Evolutionary conservation across 2,797 vertebrate species (phyloP), one percentile per base, ranked within the genome.

Genomic region (Platyrinchus mystaceus): DNA sequence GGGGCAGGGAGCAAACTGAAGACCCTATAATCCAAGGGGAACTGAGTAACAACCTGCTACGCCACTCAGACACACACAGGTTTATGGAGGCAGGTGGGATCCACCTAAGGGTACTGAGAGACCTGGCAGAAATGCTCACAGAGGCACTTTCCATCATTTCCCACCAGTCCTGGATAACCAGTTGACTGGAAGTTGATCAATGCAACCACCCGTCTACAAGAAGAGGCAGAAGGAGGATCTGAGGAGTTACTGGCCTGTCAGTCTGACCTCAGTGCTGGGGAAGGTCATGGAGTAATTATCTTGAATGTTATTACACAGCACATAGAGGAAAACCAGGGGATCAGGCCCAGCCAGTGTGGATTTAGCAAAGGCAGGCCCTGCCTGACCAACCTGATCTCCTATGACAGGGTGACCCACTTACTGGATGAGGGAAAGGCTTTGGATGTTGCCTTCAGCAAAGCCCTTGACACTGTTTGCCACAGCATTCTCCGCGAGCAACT

Each of bases 121-220:
- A 66, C 14, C 11, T 39, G 17, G 14, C 39, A 23, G 22, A 75
- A 41, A 24, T 26, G 24, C 17, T 47, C 77, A 53, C 30, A 34
- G 55, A 55, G 19, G 26, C 7, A 41, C 18, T 17, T 41, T 13
- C 8, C 34, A 60, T 27, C 18, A 74, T 20, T 36, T 36, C 53
- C 8, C 47, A 68, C 21, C 21, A 67, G 21, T 21, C 6, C 5
- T 39, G 24, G 19, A 37, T 26, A n/a, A 52, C 5, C 7, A 66
- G 39, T 19, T 39, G 46, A 52, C 34, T 14, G 9, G 14, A 39
- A 3, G 46, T 8, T 32, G 26, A 20, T 6, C 30, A 49, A 0
- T 24, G 12, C 19, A 17, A 60, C 20, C 16, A 53, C 26, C 1
- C 5, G 34, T 1, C 20, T 6, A 16, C 5, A 44, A 8, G 5